Base-by-base conservation (phyloP, 2,888 invertebrate species). In the Mellilla xanthometata region DNA sequence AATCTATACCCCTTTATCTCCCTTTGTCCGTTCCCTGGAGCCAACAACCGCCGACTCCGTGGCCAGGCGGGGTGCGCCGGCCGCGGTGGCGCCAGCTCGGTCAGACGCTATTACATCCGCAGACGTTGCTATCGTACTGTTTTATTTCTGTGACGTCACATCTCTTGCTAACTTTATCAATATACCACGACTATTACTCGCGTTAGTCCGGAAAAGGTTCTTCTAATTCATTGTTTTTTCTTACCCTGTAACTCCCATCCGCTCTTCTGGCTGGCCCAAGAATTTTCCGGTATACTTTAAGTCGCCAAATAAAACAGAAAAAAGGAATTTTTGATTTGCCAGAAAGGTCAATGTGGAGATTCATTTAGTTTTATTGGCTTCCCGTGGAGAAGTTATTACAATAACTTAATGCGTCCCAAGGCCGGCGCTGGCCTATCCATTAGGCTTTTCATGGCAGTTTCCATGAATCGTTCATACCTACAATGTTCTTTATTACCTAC, bases 81-180 rank as follows among this genome's bases (percentile, higher is more conserved):
- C 73, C 75, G 73, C 63, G 42, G 55, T 68, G 86, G 86, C 86
- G 86, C 86, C 86, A 70, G 70, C 72, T 78, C 72, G 83, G 76
- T 80, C 84, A 79, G 82, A 78, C 84, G 73, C 78, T 76, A 80
- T 84, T 81, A 79, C 68, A 73, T 64, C 72, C 73, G 72, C 75
- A 79, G 84, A 85, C 84, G 70, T 60, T 77, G 73, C 71, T 65
- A 76, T 76, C 76, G 73, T 60, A 62, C 65, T 70, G 66, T 67
- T 68, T 69, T 64, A 66, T 68, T 58, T 55, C 46, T 52, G 60
- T 62, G 62, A 60, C 63, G 60, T 62, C 65, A 54, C 33, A 41
- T 1, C 6, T 5, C 15, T 19, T n/a, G n/a, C n/a, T n/a, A n/a
- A n/a, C n/a, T n/a, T n/a, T n/a, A n/a, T n/a, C n/a, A n/a, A n/a